A percentile compares a stretch with the other conserved stretches of the same genome.
These are phyloP conservation scores for Nomia melanderi DNA, from an alignment of 1,140 invertebrate genomes.

Conservation along the genomic window DNA sequence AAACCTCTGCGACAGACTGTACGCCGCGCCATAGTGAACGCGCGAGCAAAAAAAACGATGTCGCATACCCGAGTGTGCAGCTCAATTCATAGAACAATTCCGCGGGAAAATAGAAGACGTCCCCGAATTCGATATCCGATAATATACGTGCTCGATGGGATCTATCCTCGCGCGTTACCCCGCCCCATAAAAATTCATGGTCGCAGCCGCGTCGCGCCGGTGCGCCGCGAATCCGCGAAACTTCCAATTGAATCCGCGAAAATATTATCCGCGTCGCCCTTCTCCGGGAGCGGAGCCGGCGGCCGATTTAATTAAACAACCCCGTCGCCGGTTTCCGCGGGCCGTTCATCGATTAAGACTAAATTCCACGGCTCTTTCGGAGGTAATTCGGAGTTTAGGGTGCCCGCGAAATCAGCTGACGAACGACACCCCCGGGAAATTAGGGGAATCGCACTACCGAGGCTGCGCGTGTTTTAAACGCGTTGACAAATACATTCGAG, in stretches of 20 bases:
- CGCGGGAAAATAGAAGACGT: slow-evolving; percentile 3
- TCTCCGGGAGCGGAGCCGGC: slow-evolving; percentile 5
- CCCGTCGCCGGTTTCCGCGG: slow-evolving; percentile 30
- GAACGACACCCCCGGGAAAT: slow-evolving; percentile 61
- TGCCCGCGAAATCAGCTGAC: slow-evolving; percentile 53
- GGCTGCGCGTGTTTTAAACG: slow-evolving; percentile 59
- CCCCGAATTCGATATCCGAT: slow-evolving; percentile 1
- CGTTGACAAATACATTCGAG: slow-evolving; percentile 45
- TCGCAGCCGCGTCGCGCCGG: not conserved
- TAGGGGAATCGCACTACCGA: slow-evolving; percentile 59
- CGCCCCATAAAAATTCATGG: slow-evolving; percentile 33
- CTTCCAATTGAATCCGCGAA: slow-evolving; percentile 31
- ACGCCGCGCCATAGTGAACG: too few species aligned
- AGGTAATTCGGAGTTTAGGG: slow-evolving; percentile 59
- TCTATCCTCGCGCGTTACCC: too few species aligned
- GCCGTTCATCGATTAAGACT: slow-evolving; percentile 53
- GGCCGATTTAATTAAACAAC: slow-evolving; percentile 59
- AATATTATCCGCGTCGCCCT: slow-evolving; percentile 13
- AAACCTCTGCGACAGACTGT: too few species aligned
- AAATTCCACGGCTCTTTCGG: slow-evolving; percentile 57
- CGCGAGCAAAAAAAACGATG: not conserved
- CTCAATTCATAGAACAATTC: slow-evolving; percentile 3
- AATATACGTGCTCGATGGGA: not conserved
- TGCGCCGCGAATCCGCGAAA: slow-evolving; percentile 18
- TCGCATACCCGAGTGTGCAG: too few species aligned